Evolutionary conservation across 2,888 invertebrate species (phyloP).

Genomic region (Odontocolon sp.): DNA sequence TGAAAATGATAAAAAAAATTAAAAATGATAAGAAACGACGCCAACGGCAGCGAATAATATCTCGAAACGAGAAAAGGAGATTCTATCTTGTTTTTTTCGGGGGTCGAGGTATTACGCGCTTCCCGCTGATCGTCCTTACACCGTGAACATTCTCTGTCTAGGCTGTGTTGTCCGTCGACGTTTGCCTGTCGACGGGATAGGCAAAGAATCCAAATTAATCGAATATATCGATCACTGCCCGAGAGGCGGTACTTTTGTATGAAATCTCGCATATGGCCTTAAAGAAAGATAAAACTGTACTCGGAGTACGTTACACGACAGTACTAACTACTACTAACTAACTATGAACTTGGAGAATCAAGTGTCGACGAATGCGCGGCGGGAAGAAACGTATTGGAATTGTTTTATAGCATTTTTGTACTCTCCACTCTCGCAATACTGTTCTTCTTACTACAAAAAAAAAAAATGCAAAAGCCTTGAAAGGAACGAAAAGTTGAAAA

Average conservation of each 20-base stretch:
- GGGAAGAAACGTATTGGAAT: conserved; percentile 70
- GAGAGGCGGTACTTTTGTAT: conserved; percentile 66
- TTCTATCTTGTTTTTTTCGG: neutral
- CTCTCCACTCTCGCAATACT: conserved; percentile 62
- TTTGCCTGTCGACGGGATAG: conserved; percentile 64
- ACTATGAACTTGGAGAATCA: conserved; percentile 17
- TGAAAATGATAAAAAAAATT: neutral
- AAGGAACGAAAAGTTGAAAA: conserved; percentile 59
- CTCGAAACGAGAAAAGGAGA: neutral
- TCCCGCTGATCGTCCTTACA: conserved; percentile 68
- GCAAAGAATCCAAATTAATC: conserved; percentile 69
- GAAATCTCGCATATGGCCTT: conserved; percentile 75
- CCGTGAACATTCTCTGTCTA: conserved; percentile 78
- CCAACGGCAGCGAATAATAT: neutral
- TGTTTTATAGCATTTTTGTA: conserved; percentile 71
- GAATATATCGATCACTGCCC: conserved; percentile 68
- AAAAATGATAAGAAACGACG: neutral
- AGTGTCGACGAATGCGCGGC: conserved; percentile 63
- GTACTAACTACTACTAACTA: neutral
- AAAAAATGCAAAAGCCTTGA: neutral
- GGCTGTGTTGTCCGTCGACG: conserved; percentile 72
- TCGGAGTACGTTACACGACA: neutral
- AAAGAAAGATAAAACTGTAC: conserved; percentile 60
- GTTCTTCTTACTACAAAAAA: neutral
- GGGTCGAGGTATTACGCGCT: no score